These are phyloP conservation scores for Epinotia nisella DNA, from an alignment of 2,888 invertebrate species.

Conservation along the genomic window DNA sequence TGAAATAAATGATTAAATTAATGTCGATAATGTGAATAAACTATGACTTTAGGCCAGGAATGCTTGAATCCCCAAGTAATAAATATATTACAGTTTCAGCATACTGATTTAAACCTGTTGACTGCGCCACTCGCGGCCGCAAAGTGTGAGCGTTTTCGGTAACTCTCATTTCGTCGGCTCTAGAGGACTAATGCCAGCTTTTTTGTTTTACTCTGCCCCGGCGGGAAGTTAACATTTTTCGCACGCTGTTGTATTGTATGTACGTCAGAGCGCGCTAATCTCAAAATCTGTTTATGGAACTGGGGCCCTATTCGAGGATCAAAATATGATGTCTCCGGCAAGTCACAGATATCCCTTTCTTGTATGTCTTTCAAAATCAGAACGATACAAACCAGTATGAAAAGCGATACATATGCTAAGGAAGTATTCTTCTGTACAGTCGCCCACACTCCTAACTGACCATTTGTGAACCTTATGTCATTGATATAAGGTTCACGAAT, in stretches of 20 bases:
- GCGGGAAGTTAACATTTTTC: conserved; percentile 16
- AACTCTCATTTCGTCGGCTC: conserved; percentile 38
- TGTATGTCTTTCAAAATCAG: neutral
- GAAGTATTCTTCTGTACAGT: too few species aligned
- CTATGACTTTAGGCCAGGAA: too few species aligned
- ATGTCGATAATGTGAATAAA: too few species aligned
- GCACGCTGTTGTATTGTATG: neutral
- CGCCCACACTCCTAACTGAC: too few species aligned
- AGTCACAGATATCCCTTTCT: neutral
- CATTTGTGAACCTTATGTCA: too few species aligned
- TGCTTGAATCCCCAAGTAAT: too few species aligned
- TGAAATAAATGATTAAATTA: too few species aligned
- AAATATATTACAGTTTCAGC: too few species aligned
- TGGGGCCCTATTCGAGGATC: neutral
- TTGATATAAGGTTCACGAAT: too few species aligned
- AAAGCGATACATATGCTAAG: too few species aligned
- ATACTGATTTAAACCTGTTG: conserved; percentile 19
- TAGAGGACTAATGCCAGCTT: conserved; percentile 32
- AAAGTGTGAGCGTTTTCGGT: conserved; percentile 44
- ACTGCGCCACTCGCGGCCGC: conserved; percentile 34
- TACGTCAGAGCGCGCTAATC: conserved; percentile 16
- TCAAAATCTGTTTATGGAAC: conserved; percentile 17
- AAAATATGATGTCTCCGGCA: neutral
- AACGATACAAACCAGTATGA: too few species aligned
- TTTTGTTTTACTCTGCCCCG: conserved; percentile 22